Evolutionary conservation across 2,888 invertebrate species (phyloP).

Genomic region (Aleiodes alternator): DNA sequence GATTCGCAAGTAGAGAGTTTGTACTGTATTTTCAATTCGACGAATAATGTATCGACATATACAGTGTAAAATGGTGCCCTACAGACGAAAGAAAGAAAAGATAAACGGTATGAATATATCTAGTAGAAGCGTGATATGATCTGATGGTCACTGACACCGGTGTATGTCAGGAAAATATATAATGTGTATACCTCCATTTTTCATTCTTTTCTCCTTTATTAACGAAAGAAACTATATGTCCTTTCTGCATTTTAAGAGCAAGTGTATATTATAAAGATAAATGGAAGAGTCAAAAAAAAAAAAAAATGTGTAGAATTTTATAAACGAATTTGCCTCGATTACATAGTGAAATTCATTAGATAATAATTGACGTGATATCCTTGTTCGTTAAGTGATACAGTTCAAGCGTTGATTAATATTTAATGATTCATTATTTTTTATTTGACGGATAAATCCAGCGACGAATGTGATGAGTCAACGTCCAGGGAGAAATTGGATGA

Average conservation of each 20-base stretch:
- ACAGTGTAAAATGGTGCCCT: background rate
- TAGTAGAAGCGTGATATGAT: conserved; percentile 2
- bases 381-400: too few relatives aligned
- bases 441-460: background rate
- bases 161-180: conserved; percentile 27
- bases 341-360: background rate
- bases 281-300: background rate
- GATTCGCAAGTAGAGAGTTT: conserved; percentile 9
- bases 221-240: conserved; percentile 22
- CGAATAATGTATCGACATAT: conserved; percentile 10
- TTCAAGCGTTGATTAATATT: background rate
- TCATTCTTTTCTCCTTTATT: conserved; percentile 19
- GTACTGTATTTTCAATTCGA: conserved; percentile 6
- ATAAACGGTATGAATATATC: too few relatives aligned
- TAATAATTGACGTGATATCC: conserved; percentile 1
- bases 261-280: conserved; percentile 18
- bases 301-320: background rate
- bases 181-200: conserved; percentile 29
- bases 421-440: background rate
- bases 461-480: conserved; percentile 29
- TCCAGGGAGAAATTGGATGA: conserved; percentile 16
- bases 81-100: too few relatives aligned
- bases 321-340: background rate
- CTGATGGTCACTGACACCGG: conserved; percentile 17
- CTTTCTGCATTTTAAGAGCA: conserved; percentile 25